Percentiles rank a stretch among this genome's conserved stretches.
Conservation (phyloP, 2,888 invertebrate genomes). For the Chrysolina oricalcia region DNA sequence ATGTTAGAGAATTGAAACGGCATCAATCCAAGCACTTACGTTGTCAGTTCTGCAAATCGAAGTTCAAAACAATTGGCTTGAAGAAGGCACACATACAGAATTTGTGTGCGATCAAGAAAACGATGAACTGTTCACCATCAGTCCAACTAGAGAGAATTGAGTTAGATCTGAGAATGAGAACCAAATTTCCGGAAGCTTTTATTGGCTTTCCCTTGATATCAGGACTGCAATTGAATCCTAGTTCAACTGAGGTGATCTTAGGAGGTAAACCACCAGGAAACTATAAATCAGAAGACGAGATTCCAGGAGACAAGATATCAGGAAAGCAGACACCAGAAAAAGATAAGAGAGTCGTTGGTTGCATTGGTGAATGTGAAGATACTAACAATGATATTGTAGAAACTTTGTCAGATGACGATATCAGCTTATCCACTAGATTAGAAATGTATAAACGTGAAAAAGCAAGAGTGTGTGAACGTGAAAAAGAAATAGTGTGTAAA, state of each 20-base stretch:
- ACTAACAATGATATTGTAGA: conserved; percentile 26
- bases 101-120: conserved; percentile 53
- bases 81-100: conserved; percentile 54
- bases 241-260: background rate
- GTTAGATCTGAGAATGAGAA: conserved; percentile 43
- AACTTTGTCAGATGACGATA: conserved; percentile 49
- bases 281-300: background rate
- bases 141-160: conserved; percentile 55
- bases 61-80: conserved; percentile 50
- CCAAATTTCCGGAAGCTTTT: conserved; percentile 53
- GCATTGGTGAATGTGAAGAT: background rate
- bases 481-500: background rate
- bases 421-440: background rate
- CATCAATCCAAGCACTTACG: conserved; percentile 55
- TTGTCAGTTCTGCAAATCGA: conserved; percentile 59
- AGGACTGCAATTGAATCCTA: background rate
- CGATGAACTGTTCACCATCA: conserved; percentile 48
- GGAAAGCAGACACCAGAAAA: too few relatives aligned
- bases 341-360: too few relatives aligned
- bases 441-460: background rate
- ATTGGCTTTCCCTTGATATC: conserved; percentile 6
- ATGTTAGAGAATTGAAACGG: conserved; percentile 47
- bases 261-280: background rate
- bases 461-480: background rate
- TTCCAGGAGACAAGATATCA: background rate